Percentiles rank a stretch among this genome's conserved stretches.
These are phyloP conservation scores for Porites lutea DNA, from an alignment of 64 coral and sea anemone genomes.

Conservation along the genomic window DNA sequence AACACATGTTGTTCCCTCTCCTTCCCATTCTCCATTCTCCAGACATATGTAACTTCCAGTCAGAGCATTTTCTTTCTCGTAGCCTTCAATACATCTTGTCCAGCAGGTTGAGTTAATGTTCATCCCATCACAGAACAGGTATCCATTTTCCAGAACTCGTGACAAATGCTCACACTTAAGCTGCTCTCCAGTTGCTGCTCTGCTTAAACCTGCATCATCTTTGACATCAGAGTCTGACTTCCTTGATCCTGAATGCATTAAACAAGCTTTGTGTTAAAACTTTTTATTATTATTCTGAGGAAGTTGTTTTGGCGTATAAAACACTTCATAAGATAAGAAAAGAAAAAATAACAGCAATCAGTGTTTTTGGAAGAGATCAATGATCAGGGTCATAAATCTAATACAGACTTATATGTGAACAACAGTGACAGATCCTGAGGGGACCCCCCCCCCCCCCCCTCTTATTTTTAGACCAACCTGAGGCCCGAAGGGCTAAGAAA, in stretches of 20 bases:
- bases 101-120: constrained; percentile 12
- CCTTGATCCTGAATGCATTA: not conserved
- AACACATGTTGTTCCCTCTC: not conserved
- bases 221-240: not conserved
- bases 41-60: constrained; percentile 5
- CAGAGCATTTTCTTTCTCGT: not conserved
- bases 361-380: too few species aligned
- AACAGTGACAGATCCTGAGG: too few species aligned
- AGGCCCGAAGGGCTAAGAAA: too few species aligned
- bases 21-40: constrained; percentile 47
- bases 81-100: constrained; percentile 37
- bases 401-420: too few species aligned
- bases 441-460: too few species aligned
- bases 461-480: too few species aligned
- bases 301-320: not conserved
- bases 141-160: not conserved
- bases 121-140: constrained; percentile 31
- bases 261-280: not conserved
- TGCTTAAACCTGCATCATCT: not conserved
- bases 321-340: too few species aligned
- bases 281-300: not conserved
- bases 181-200: not conserved
- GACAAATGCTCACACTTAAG: not conserved
- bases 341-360: too few species aligned
- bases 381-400: too few species aligned